Evolutionary conservation across 2,113 vertebrate genomes (phyloP), one percentile per base, ranked within the genome.

Genomic region (Dermatemys mawii): DNA sequence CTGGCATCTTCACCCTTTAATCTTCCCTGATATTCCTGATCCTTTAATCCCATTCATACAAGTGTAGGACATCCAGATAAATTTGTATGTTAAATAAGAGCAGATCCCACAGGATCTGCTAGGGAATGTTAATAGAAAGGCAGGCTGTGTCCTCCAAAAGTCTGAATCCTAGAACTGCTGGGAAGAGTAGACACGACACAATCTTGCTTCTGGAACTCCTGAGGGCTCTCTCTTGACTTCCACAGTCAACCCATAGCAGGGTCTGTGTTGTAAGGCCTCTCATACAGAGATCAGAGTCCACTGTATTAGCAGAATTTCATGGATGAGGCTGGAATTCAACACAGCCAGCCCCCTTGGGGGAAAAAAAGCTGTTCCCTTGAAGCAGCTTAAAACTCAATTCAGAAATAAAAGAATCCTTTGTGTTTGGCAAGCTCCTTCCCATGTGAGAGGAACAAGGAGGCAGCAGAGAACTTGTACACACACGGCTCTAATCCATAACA

Each of bases 1-100:
- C 93, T 97, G 94, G 97, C 95, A 97, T 97, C 97, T 97, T 97
- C 95, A 87, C 78, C 88, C 94, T 91, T 96, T 98, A 98, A 98
- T 98, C 98, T 97, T 92, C 94, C 94, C 98, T 97, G 97, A 98
- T 97, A 97, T 96, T 97, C 97, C 96, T 98, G 97, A 98, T 97
- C 98, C 95, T 96, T 97, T 98, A 98, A 98, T 98, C 92, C 12
- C 95, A 96, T 95, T 87, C 93, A 97, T 92, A 97, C 92, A 93
- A 90, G 95, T 94, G 87, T 88, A 96, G 97, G 95, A 85, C 67
- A 84, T 86, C 95, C 94, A 93, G 95, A 97, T 95, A 90, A 95
- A 96, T 93, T 60, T 79, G 54, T 84, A 81, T 49, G 73, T 86
- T 94, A 92, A 96, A 86, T 54, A 93, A 94, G 70, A 96, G 78